Evolutionary conservation across 2,113 vertebrate species (phyloP), one percentile per base, ranked within the genome.

Genomic region (Porphyrio hochstetteri): DNA sequence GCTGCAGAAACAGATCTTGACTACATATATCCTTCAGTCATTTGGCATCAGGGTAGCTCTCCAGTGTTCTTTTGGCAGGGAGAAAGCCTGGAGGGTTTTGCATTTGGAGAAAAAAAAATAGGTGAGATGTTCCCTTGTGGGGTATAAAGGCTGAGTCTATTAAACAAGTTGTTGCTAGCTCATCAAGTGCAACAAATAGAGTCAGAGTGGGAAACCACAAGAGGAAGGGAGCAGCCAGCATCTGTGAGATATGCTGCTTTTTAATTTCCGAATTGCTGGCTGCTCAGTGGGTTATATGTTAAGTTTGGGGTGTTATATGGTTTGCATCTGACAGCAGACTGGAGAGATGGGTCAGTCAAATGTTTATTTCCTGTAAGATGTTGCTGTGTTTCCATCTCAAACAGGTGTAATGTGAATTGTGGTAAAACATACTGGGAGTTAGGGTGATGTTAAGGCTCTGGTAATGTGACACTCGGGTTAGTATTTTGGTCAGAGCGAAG

Each of bases 401-500:
- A 65, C 28, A 52, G 46, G 23, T 94, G 82, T 90, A 83, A 92
- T 25, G 25, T 83, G 90, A 82, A 88, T 24, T 18, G 1, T 56
- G 38, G n/a, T 90, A 29, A 94, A 90, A 36, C 25, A 14, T 44
- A 50, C 28, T 91, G 86, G 38, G 75, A 75, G 35, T 56, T 24
- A 68, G 42, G 27, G 56, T 63, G 69, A 46, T n/a, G 82, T 92
- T 56, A 88, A 38, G 44, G 48, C 4, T 1, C 48, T 36, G 28
- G 82, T 96, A 90, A 89, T 60, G 29, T 93, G 95, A 92, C 59
- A 71, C 85, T 79, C 1, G 5, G 50, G 60, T 77, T 77, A 86
- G 85, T 88, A 82, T 90, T 95, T 92, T 95, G 72, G 52, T 91
- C 86, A n/a, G 55, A 70, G 50, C 36, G 55, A 55, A 56, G 61